phyloP scores from a whole-genome alignment of 2,113 vertebrate genomes.

The Nanorana parkeri region DNA sequence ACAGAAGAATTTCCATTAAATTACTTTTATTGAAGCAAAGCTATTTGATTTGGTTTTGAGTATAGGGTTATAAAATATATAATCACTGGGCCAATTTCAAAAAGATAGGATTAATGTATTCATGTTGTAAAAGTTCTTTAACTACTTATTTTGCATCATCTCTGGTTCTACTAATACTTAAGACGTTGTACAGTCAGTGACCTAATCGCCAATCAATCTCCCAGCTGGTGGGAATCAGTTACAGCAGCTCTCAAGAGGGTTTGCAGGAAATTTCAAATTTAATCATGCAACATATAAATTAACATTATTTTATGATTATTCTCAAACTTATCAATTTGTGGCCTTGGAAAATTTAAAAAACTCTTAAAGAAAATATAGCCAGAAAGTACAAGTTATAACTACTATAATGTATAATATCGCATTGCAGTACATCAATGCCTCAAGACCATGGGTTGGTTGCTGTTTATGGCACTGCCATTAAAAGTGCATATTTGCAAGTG shows the following conservation, averaged over 20 bases:
- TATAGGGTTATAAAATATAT: constrained; percentile 43
- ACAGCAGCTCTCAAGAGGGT: constrained; percentile 24
- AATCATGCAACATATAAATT: constrained; percentile 28
- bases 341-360: too few relatives aligned
- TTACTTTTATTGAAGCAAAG: constrained; percentile 35
- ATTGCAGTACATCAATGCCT: too few relatives aligned
- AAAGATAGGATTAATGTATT: constrained; percentile 42
- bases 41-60: constrained; percentile 32
- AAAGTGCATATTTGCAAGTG: too few relatives aligned
- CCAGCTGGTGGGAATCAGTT: constrained; percentile 22
- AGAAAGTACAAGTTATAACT: too few relatives aligned
- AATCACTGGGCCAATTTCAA: constrained; percentile 38
- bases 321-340: too few relatives aligned
- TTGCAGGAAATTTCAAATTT: constrained; percentile 23
- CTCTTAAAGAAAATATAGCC: too few relatives aligned
- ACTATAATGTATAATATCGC: too few relatives aligned
- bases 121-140: constrained; percentile 32
- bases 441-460: too few relatives aligned
- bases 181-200: constrained; percentile 43
- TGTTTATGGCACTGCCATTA: too few relatives aligned
- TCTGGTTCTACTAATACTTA: constrained; percentile 31
- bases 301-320: not conserved
- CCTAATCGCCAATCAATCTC: constrained; percentile 49
- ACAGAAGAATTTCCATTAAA: constrained; percentile 37
- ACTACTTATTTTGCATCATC: constrained; percentile 40